Evolutionary conservation across 1,140 invertebrate species (phyloP).

Genomic region (Drosophila bipectinata): DNA sequence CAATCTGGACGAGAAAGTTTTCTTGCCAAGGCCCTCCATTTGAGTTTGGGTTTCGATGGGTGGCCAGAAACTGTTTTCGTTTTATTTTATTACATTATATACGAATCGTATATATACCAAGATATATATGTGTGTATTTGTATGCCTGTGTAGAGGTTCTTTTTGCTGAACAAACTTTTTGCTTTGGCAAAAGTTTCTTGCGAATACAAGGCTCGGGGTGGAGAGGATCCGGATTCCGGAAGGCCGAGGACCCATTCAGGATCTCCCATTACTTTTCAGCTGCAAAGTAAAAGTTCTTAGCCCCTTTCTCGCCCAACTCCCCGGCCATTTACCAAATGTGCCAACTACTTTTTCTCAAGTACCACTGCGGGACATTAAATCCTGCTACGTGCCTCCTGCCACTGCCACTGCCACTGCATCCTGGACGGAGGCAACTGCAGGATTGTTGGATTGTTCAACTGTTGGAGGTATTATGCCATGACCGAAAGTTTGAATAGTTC

Average conservation of each 20-base stretch:
- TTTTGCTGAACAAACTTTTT: conserved; percentile 73
- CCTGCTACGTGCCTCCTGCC: conserved; percentile 68
- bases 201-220: conserved; percentile 11
- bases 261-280: conserved; percentile 72
- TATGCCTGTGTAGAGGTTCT: conserved; percentile 51
- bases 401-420: conserved; percentile 30
- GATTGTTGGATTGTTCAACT: conserved; percentile 50
- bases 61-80: conserved; percentile 51
- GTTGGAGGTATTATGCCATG: conserved; percentile 78
- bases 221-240: conserved; percentile 4
- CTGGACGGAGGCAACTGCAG: conserved; percentile 27
- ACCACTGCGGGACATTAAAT: conserved; percentile 81
- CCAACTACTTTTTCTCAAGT: conserved; percentile 81
- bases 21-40: conserved; percentile 65
- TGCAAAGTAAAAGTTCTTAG: conserved; percentile 82
- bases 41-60: conserved; percentile 25
- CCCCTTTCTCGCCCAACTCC: conserved; percentile 20
- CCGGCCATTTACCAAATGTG: conserved; percentile 60
- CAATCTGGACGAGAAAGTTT: conserved; percentile 74
- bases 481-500: conserved; percentile 78
- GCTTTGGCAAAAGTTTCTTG: conserved; percentile 70
- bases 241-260: conserved; percentile 48
- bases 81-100: conserved; percentile 68
- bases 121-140: conserved; percentile 2
- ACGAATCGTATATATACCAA: conserved; percentile 29